Conservation (phyloP, 1,140 invertebrate species). For the Dreissena rostriformis region DNA sequence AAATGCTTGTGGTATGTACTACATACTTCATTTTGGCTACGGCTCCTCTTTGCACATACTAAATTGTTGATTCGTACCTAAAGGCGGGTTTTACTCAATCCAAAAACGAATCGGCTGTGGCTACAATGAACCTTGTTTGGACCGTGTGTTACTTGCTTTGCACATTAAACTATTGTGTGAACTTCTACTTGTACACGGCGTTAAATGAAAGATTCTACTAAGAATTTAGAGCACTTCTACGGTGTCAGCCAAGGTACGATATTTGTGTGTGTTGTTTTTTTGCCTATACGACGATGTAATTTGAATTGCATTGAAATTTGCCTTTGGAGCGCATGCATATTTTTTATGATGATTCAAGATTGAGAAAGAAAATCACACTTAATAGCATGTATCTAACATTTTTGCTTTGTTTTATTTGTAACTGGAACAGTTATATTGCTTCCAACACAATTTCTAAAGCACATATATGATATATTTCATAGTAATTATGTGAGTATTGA, state of each 20-base stretch:
- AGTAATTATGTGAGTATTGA: too few species aligned
- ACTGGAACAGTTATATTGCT: too few species aligned
- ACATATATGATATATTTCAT: too few species aligned
- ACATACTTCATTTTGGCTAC: slow-evolving; percentile 69
- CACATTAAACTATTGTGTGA: slow-evolving; percentile 91
- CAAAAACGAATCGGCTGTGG: neutral
- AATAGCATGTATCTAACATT: too few species aligned
- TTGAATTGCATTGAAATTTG: too few species aligned
- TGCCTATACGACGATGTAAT: too few species aligned
- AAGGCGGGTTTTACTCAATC: neutral
- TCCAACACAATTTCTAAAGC: too few species aligned
- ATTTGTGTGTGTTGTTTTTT: too few species aligned
- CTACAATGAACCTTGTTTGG: slow-evolving; percentile 81
- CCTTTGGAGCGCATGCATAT: too few species aligned
- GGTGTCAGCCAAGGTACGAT: slow-evolving; percentile 37
- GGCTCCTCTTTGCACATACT: slow-evolving; percentile 66
- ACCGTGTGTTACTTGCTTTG: slow-evolving; percentile 85
- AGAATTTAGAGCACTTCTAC: slow-evolving; percentile 64
- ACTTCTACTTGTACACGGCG: slow-evolving; percentile 91
- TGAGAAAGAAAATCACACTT: too few species aligned
- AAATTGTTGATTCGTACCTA: slow-evolving; percentile 64
- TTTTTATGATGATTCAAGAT: too few species aligned
- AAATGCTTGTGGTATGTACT: slow-evolving; percentile 67
- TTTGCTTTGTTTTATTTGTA: too few species aligned
- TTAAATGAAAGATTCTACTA: slow-evolving; percentile 90